These are phyloP conservation scores for Cercopithecus mona DNA, from an alignment of 2,113 vertebrate genomes.

Conservation along the genomic window DNA sequence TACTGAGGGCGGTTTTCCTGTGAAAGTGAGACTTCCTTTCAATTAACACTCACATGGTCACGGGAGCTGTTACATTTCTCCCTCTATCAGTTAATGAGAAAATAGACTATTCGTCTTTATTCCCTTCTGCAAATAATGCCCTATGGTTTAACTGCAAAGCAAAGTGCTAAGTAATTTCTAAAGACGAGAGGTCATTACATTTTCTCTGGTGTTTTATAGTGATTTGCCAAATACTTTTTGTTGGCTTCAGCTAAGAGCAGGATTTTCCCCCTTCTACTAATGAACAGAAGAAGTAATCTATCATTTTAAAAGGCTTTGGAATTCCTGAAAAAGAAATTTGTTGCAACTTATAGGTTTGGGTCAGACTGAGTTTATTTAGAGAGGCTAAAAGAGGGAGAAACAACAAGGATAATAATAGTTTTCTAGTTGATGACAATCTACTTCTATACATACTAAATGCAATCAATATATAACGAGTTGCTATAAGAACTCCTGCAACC, in stretches of 20 bases:
- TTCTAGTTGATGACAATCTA: not conserved
- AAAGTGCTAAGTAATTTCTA: not conserved
- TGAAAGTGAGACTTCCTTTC: slow-evolving; percentile 82
- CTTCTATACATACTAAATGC: not conserved
- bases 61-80: not conserved
- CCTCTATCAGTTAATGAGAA: not conserved
- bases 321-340: slow-evolving; percentile 32
- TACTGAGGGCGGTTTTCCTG: slow-evolving; percentile 80
- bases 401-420: not conserved
- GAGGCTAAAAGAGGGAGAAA: not conserved
- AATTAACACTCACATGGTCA: slow-evolving; percentile 49
- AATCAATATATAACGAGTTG: not conserved
- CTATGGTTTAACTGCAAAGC: not conserved
- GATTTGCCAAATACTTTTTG: not conserved
- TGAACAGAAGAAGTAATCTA: not conserved
- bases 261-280: not conserved
- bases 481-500: not conserved
- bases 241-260: not conserved
- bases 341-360: not conserved
- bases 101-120: not conserved
- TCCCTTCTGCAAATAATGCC: not conserved
- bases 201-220: slow-evolving; percentile 3
- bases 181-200: not conserved
- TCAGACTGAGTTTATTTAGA: not conserved
- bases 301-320: not conserved